Evolutionary conservation across 64 coral and sea anemone species (phyloP), one percentile per base, ranked within the genome.

Genomic region (Pocillopora damicornis): DNA sequence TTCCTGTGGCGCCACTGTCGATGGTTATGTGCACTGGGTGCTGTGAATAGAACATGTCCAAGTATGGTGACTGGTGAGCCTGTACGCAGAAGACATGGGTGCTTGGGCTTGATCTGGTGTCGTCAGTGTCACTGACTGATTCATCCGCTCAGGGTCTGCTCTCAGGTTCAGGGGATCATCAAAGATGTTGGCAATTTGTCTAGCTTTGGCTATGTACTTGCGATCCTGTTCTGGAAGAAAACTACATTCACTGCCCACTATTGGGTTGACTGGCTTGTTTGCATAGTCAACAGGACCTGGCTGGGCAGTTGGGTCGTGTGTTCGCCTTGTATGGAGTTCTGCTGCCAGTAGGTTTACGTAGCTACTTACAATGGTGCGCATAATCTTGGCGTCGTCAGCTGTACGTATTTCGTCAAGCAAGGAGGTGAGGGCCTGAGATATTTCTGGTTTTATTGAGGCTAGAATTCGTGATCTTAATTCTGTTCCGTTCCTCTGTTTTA

Each of bases 201-300:
- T 87, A 17, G 90, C 90, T 35, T 80, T 92, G 36, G 76, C 75
- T 5, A 92, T 87, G 61, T 26, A 80, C 7, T 80, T 79, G 14
- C 38, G 83, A 17, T 92, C 90, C 1, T 45, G 75, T 20, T 93
- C 86, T 83, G 78, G 86, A 9, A 76, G 91, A 23, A 88, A 88
- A 51, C 76, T 37, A 11, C 82, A 91, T 15, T 57, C 45, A 90
- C 35, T 78, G 81, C 20, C 13, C 37, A 16, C 11, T 37, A 30
- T 8, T 60, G 6, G 78, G 3, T 5, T 42, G 79, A 13, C 56
- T 57, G 9, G 88, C 88, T 34, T 90, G 79, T 58, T 73, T 82
- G 77, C 65, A 90, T 0, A 90, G 71, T 58, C 22, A 71, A 12
- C 81, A 78, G 25, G 75, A 77, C 37, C 60, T 91, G 5, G 36